Evolutionary conservation across 2,797 vertebrate species (phyloP).

Genomic region (Sus cebifrons): DNA sequence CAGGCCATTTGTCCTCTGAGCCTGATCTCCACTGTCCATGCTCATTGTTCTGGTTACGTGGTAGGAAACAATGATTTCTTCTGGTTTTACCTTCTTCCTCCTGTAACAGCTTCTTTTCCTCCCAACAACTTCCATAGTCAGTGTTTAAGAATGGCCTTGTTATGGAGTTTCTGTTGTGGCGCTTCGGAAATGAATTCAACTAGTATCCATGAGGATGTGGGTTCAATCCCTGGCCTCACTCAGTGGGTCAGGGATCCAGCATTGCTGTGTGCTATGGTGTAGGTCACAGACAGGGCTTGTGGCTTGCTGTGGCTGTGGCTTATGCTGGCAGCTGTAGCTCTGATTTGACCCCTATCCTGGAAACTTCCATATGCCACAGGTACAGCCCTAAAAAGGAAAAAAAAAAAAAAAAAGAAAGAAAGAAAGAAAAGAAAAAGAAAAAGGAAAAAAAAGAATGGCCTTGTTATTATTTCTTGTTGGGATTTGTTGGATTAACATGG

Average conservation of each 20-base stretch:
- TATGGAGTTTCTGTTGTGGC: not conserved
- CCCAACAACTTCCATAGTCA: not conserved
- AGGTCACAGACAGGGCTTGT: too few relatives aligned
- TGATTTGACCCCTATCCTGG: too few relatives aligned
- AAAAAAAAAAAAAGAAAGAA: too few relatives aligned
- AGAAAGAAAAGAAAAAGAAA: not conserved
- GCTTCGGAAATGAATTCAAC: too few relatives aligned
- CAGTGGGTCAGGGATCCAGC: too few relatives aligned
- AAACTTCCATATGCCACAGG: too few relatives aligned
- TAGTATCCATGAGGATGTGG: too few relatives aligned
- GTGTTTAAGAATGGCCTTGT: slow-evolving; percentile 7
- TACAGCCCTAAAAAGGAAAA: too few relatives aligned
- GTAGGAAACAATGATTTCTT: slow-evolving; percentile 47
- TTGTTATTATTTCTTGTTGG: slow-evolving; percentile 8
- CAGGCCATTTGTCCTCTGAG: not conserved
- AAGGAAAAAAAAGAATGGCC: not conserved
- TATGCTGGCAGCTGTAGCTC: too few relatives aligned
- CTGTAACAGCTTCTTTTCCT: not conserved
- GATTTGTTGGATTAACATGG: not conserved
- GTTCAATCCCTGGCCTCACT: too few relatives aligned
- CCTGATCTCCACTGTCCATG: not conserved
- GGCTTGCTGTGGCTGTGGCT: too few relatives aligned
- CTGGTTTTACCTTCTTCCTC: not conserved
- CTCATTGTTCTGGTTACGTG: not conserved
- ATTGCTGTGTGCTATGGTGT: too few relatives aligned